Evolutionary conservation across 1,140 invertebrate genomes (phyloP), one percentile per base, ranked within the genome.

Genomic region (Drosophila pseudoananassae): DNA sequence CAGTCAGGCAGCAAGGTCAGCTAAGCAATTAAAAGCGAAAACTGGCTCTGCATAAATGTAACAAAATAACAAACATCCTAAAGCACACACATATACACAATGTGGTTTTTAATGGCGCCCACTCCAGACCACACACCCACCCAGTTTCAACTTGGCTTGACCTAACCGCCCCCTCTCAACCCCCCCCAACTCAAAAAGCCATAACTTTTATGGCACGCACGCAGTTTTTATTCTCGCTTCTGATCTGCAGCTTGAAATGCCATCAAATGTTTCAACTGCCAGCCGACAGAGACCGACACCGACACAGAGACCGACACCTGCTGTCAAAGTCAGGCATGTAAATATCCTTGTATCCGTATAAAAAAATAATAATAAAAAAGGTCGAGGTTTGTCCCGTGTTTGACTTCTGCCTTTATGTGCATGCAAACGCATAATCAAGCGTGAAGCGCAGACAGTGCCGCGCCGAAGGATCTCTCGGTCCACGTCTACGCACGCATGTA

Each of bases 381-480:
- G 63, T 75, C 49, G 58, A 80, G 83, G 74, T 78, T 78, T 88
- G 78, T 82, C 65, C 74, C 75, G 74, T 87, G 82, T 87, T 87
- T 87, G 83, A 88, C 82, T 87, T 87, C 77, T 76, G 70, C 75
- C 70, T 87, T 87, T 82, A 75, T 87, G 83, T 88, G 83, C 82
- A 88, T 88, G 82, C 83, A 88, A 87, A 87, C 82, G 82, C 82
- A 87, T 87, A 87, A 87, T 87, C 82, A 87, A 73, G 82, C 83
- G 70, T 78, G 80, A 87, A 43, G 76, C 57, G 50, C 63, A 55
- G 29, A 68, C 56, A 61, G 12, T 53, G 29, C 45, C 51, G 38
- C 25, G 15, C 51, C 10, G 9, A 12, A 43, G 43, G 36, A 68
- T 52, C 33, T 36, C 64, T 65, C 59, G 12, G 38, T 40, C 38